These are phyloP conservation scores for Patiria pectinifera DNA, from an alignment of 53 echinoderm and acorn worm species.

Conservation along the genomic window DNA sequence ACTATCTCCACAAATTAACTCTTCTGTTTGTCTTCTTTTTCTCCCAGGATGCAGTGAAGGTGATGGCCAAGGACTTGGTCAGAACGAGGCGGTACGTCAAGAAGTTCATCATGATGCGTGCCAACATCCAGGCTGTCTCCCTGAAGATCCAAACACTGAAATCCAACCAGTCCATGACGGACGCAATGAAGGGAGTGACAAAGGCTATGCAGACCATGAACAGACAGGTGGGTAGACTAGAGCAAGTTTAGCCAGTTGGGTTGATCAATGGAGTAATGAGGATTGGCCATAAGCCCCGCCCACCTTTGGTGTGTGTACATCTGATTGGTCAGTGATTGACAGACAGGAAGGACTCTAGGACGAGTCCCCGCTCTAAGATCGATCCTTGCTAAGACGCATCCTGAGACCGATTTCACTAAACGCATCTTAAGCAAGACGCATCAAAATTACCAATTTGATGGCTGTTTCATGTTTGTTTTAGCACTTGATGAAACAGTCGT, in stretches of 20 bases:
- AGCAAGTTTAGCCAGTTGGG: background rate
- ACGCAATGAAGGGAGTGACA: slow-evolving; percentile 96
- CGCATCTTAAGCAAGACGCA: too few relatives aligned
- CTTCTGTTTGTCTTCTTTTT: background rate
- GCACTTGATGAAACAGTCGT: too few relatives aligned
- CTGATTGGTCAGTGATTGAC: too few relatives aligned
- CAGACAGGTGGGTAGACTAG: slow-evolving; percentile 76
- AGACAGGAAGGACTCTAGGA: too few relatives aligned
- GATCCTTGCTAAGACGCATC: too few relatives aligned
- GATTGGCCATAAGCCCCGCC: background rate
- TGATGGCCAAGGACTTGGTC: slow-evolving; percentile 97
- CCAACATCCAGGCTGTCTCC: slow-evolving; percentile 95
- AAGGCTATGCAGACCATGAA: slow-evolving; percentile 95
- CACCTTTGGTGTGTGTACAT: background rate
- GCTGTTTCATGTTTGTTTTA: too few relatives aligned
- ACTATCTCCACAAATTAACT: background rate
- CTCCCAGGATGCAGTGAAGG: slow-evolving; percentile 94
- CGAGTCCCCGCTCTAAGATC: too few relatives aligned
- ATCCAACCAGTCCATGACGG: slow-evolving; percentile 89
- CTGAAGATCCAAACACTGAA: slow-evolving; percentile 91
- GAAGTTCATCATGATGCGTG: slow-evolving; percentile 95
- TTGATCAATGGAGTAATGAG: background rate
- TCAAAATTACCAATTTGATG: too few relatives aligned
- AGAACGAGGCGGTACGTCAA: slow-evolving; percentile 96
- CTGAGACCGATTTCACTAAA: too few relatives aligned